A percentile compares a stretch with the other conserved stretches of the same genome.
phyloP scores from a whole-genome alignment of 1,140 invertebrate genomes.

The Aricia agestis region DNA sequence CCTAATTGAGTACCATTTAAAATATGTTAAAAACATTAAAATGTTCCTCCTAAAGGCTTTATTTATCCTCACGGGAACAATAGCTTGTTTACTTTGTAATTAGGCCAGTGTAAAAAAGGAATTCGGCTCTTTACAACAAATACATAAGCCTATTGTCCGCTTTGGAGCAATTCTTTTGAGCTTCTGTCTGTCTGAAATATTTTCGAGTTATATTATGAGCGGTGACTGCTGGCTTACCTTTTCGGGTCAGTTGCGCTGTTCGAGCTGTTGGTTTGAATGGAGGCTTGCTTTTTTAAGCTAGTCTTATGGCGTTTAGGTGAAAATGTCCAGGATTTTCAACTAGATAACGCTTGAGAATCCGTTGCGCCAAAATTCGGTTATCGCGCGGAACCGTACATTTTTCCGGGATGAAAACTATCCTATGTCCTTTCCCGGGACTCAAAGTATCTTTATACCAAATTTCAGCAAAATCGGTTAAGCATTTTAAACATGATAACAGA shows the following conservation, averaged over 20 bases:
- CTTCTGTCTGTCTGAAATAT: not conserved
- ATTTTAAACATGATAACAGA: too few relatives aligned
- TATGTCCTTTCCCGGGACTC: too few relatives aligned
- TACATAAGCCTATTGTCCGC: conserved; percentile 6
- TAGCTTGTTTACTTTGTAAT: conserved; percentile 6
- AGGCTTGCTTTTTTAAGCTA: too few relatives aligned
- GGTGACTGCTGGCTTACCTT: not conserved
- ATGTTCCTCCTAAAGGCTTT: not conserved
- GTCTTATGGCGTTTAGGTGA: too few relatives aligned
- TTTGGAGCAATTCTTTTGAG: not conserved
- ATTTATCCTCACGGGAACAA: not conserved
- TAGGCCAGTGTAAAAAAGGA: conserved; percentile 13
- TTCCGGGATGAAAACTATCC: too few relatives aligned
- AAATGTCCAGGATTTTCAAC: too few relatives aligned
- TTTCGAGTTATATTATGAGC: not conserved
- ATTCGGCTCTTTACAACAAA: conserved; percentile 9
- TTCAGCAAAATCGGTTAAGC: too few relatives aligned
- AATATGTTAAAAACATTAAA: conserved; percentile 1
- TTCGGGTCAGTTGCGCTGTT: not conserved
- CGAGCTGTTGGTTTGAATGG: not conserved
- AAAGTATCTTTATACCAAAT: too few relatives aligned
- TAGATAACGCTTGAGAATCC: too few relatives aligned
- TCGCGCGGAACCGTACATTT: too few relatives aligned
- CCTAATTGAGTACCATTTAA: not conserved
- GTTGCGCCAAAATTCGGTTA: too few relatives aligned